These are phyloP conservation scores for Orthosia gracilis DNA, from an alignment of 2,888 invertebrate genomes.

Conservation along the genomic window DNA sequence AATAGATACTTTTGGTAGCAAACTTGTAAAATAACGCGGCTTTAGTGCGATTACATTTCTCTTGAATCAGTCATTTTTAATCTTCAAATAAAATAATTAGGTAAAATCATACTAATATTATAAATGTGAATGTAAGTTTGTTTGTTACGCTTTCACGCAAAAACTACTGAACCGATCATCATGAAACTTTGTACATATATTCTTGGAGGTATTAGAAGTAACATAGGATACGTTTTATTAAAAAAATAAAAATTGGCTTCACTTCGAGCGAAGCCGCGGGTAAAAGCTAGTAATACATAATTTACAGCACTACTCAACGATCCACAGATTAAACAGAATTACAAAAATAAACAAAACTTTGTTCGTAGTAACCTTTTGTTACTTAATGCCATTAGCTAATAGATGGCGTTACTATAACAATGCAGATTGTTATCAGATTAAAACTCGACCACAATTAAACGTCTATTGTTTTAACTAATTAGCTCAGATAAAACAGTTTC, in stretches of 20 bases:
- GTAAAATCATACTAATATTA: too few relatives aligned
- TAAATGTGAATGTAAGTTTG: too few relatives aligned
- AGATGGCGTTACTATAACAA: slow-evolving; percentile 69
- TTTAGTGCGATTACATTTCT: neutral
- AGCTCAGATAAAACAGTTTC: slow-evolving; percentile 31
- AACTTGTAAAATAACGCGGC: neutral
- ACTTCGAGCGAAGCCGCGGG: too few relatives aligned
- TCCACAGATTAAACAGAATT: slow-evolving; percentile 7
- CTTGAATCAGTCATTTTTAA: neutral
- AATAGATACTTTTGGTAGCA: neutral
- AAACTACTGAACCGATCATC: too few relatives aligned
- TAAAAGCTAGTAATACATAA: neutral
- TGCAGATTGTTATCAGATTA: slow-evolving; percentile 60
- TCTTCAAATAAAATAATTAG: neutral
- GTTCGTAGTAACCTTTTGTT: slow-evolving; percentile 13
- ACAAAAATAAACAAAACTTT: slow-evolving; percentile 30
- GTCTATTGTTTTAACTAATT: slow-evolving; percentile 46
- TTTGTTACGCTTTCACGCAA: too few relatives aligned
- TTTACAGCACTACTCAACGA: neutral
- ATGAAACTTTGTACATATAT: too few relatives aligned
- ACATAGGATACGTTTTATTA: too few relatives aligned
- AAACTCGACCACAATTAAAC: slow-evolving; percentile 45
- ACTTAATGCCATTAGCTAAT: slow-evolving; percentile 53
- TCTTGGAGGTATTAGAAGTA: too few relatives aligned
- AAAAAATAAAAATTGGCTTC: too few relatives aligned